Base-by-base conservation (phyloP, 2,888 invertebrate genomes). In the Pseudeuparius sepicola region DNA sequence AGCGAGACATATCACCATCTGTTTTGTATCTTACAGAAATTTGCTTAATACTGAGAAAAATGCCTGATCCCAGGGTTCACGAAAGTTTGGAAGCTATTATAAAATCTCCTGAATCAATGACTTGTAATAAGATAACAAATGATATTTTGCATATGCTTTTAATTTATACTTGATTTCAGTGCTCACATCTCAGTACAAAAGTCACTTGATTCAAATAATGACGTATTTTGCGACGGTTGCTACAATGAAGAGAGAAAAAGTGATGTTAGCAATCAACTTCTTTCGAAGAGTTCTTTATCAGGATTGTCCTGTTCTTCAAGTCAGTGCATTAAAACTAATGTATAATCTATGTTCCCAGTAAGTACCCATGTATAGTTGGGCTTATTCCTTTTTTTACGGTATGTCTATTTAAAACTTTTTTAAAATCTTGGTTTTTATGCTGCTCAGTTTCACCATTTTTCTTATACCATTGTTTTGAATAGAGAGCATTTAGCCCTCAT, bases 11-110 rank as follows among this genome's bases (percentile, higher is more conserved):
- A 33, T 37, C 37, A n/a, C 44, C 45, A 24, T 40, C 41, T n/a
- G 23, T 50, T 18, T 44, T 49, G 45, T 45, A 47, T 37, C 42
- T 50, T 7, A 49, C 45, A 24, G 47, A 50, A 41, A 24, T 50
- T 24, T 47, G 47, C 37, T 32, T 49, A 14, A 27, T 45, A 15
- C 36, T 48, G 18, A 38, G 29, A 31, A 45, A 37, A 35, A 26
- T 39, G 10, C 50, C 48, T 5, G 30, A 26, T 27, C 30, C 39
- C 7, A 29, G 43, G 14, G 37, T 48, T 33, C 31, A 46, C 12
- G 15, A 10, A 9, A 30, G 45, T 24, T 38, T 50, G 30, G 42
- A 46, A 23, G 27, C 29, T 26, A 42, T 40, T 20, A 39, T 50
- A 40, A 41, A 48, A 11, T 10, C 42, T 23, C 38, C 42, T 13